A percentile compares a stretch with the other conserved stretches of the same genome.
These are phyloP conservation scores for Oxyura jamaicensis DNA, from an alignment of 2,113 vertebrate species.

Conservation along the genomic window DNA sequence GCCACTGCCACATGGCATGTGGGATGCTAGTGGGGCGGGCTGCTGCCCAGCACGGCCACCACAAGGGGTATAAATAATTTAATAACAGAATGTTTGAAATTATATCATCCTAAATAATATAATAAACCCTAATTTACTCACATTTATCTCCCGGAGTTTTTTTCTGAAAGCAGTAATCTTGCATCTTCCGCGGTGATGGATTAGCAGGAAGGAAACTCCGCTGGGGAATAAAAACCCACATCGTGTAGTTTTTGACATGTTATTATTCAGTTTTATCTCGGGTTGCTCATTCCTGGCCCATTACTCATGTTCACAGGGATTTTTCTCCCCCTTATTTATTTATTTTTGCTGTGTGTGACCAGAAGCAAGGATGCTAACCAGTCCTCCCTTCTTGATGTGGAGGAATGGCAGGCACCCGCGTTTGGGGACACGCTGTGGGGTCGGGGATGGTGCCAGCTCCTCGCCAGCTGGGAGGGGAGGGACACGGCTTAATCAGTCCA, in stretches of 20 bases:
- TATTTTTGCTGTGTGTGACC: neutral
- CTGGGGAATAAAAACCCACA: slow-evolving; percentile 84
- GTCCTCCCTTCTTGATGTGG: rapidly evolving
- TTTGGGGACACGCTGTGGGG: rapidly evolving
- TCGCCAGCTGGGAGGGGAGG: neutral
- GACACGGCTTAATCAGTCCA: neutral
- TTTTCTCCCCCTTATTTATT: slow-evolving; percentile 52
- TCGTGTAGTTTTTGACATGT: slow-evolving; percentile 82
- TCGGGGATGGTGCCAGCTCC: rapidly evolving
- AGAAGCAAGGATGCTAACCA: neutral
- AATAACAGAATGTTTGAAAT: slow-evolving; percentile 75
- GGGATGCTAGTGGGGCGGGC: neutral
- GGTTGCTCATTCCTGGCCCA: slow-evolving; percentile 77
- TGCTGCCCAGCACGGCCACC: neutral
- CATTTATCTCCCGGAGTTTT: slow-evolving; percentile 82
- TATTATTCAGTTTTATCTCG: slow-evolving; percentile 86
- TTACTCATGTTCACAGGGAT: slow-evolving; percentile 79
- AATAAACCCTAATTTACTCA: slow-evolving; percentile 84
- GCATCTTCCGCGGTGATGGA: slow-evolving; percentile 83
- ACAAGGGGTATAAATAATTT: slow-evolving; percentile 66
- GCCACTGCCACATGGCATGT: neutral
- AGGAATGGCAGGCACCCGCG: rapidly evolving
- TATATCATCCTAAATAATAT: slow-evolving; percentile 79
- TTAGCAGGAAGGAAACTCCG: slow-evolving; percentile 80
- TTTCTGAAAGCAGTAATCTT: slow-evolving; percentile 77